Percentiles rank a stretch among this genome's conserved stretches.
These are phyloP conservation scores for Dexiosoma caninum DNA, from an alignment of 2,888 invertebrate genomes.

Conservation along the genomic window DNA sequence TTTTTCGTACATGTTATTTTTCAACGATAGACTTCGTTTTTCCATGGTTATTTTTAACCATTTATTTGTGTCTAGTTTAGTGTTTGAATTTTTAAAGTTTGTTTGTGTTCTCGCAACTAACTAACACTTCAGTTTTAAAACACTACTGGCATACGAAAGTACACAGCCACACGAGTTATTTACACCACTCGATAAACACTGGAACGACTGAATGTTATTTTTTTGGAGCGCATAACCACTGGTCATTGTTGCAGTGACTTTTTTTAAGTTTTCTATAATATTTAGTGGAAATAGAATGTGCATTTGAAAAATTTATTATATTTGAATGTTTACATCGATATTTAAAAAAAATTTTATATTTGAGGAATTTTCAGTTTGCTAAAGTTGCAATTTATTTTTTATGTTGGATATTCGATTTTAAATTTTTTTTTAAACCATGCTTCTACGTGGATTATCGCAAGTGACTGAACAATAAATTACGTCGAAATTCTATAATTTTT, in stretches of 20 bases:
- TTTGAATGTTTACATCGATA: no score
- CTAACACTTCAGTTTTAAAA: conserved; percentile 25
- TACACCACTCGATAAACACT: conserved; percentile 35
- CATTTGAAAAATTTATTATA: conserved; percentile 23
- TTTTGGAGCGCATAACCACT: conserved; percentile 16
- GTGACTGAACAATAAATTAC: no score
- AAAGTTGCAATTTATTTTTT: no score
- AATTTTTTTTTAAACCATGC: no score
- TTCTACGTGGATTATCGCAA: no score
- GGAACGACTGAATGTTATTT: conserved; percentile 17
- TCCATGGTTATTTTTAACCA: not conserved
- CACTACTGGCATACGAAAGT: not conserved
- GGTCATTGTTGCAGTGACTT: conserved; percentile 17
- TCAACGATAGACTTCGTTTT: not conserved
- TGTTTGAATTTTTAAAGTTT: conserved; percentile 33
- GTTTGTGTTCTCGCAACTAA: not conserved
- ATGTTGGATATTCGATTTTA: no score
- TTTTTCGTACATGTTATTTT: not conserved
- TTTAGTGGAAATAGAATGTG: conserved; percentile 15
- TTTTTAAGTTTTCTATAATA: not conserved
- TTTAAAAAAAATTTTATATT: no score
- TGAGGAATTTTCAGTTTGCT: no score
- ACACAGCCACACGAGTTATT: conserved; percentile 41
- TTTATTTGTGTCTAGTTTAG: conserved; percentile 19
- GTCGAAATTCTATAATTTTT: no score